These are phyloP conservation scores for Aphelocoma californica DNA, from an alignment of 2,797 vertebrate genomes.

Conservation along the genomic window DNA sequence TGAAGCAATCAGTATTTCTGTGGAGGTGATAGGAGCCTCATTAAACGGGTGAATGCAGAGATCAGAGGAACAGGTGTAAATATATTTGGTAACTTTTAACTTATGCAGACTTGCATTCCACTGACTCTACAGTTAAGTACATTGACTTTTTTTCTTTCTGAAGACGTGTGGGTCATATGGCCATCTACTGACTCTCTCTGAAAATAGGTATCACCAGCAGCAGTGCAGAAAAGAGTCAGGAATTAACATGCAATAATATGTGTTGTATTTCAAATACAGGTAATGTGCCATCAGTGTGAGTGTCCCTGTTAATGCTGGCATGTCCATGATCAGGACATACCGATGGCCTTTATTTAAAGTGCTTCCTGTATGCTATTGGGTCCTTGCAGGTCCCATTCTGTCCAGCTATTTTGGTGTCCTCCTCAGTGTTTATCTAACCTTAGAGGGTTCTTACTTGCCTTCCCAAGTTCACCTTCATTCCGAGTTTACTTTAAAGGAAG, in stretches of 20 bases:
- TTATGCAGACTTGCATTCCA: not conserved
- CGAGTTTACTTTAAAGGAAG: not conserved
- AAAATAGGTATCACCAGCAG: not conserved
- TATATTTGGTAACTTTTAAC: not conserved
- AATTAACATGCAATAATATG: not conserved
- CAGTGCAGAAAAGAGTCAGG: not conserved
- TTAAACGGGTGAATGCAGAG: not conserved
- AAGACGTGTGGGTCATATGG: not conserved
- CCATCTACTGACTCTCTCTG: not conserved
- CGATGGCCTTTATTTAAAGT: not conserved
- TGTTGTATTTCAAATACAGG: not conserved
- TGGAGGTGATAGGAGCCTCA: not conserved
- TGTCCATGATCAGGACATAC: not conserved
- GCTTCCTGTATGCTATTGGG: not conserved
- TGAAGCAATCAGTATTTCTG: not conserved
- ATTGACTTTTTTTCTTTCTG: not conserved
- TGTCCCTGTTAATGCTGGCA: not conserved
- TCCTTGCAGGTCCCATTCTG: not conserved
- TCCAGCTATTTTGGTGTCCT: not conserved
- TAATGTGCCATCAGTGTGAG: not conserved
- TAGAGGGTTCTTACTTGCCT: not conserved
- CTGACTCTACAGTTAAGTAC: not conserved
- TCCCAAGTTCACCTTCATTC: not conserved
- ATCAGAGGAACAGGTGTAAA: conserved; percentile 3
- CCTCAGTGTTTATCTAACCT: not conserved